Conservation (phyloP, 2,797 vertebrate species). For the Perdix hodgsoniae region DNA sequence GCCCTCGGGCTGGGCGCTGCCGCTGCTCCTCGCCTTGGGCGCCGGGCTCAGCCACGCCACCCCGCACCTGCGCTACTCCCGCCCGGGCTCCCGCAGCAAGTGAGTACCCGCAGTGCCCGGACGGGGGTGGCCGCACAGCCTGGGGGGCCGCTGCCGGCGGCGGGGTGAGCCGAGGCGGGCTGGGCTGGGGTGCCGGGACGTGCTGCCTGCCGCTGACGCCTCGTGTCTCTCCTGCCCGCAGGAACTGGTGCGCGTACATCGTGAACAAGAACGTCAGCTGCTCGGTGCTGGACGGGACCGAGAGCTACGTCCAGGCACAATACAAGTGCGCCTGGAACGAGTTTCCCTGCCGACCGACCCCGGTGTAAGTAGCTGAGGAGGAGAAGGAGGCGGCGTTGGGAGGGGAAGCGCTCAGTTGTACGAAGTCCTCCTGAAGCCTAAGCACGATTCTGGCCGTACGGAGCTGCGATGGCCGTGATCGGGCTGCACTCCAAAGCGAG, state of each 20-base stretch:
- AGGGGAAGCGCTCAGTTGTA: background rate
- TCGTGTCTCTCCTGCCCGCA: conserved; percentile 53
- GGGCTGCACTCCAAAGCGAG: background rate
- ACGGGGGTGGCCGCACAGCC: no score
- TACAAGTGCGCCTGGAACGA: conserved; percentile 82
- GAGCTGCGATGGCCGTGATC: background rate
- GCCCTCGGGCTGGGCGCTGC: conserved; percentile 61
- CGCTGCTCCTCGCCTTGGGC: conserved; percentile 67
- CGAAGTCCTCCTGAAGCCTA: background rate
- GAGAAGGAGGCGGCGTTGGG: background rate
- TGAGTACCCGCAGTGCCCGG: conserved; percentile 56
- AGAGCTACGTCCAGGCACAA: conserved; percentile 89
- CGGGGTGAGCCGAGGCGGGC: background rate
- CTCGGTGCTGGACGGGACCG: conserved; percentile 88
- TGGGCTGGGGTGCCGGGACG: background rate
- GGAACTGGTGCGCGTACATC: conserved; percentile 97
- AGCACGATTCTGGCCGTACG: background rate
- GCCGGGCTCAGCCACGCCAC: conserved; percentile 65
- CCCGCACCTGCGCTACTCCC: conserved; percentile 70
- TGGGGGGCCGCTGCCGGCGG: background rate
- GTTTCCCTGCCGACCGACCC: conserved; percentile 87
- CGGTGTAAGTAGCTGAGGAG: conserved; percentile 86
- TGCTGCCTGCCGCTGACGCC: background rate
- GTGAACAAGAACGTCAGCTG: conserved; percentile 95
- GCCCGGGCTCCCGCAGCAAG: conserved; percentile 79